phyloP scores from a whole-genome alignment of 2,113 vertebrate genomes.

The Camarhynchus parvulus region DNA sequence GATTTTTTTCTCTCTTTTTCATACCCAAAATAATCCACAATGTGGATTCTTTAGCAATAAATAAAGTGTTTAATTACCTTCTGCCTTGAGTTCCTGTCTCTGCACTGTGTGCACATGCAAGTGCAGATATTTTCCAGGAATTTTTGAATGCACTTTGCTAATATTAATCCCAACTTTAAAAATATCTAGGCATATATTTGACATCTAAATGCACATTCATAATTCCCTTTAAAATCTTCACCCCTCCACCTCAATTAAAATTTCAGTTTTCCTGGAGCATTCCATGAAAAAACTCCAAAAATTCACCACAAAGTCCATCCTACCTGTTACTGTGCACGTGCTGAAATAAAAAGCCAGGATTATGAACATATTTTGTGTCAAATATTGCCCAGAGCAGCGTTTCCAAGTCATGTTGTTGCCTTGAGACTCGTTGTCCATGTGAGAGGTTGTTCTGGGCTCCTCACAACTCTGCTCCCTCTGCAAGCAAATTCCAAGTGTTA shows the following conservation, averaged over 20 bases:
- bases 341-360: background rate
- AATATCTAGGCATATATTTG: background rate
- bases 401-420: slow-evolving; percentile 41
- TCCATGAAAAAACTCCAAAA: background rate
- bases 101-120: background rate
- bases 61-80: background rate
- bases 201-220: background rate
- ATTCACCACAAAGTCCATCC: background rate
- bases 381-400: background rate
- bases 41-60: background rate
- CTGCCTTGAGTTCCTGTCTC: background rate
- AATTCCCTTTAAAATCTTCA: background rate
- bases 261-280: background rate
- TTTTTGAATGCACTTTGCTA: background rate
- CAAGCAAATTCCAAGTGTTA: slow-evolving; percentile 52
- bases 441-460: background rate
- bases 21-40: background rate
- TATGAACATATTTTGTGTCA: background rate
- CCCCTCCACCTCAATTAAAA: background rate
- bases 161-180: background rate
- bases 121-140: background rate
- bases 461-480: background rate
- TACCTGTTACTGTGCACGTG: slow-evolving; percentile 25
- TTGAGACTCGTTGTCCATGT: background rate
- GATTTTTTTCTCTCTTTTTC: background rate